Evolutionary conservation across 2,113 vertebrate species (phyloP), one percentile per base, ranked within the genome.

Genomic region (Turdus rufiventris): DNA sequence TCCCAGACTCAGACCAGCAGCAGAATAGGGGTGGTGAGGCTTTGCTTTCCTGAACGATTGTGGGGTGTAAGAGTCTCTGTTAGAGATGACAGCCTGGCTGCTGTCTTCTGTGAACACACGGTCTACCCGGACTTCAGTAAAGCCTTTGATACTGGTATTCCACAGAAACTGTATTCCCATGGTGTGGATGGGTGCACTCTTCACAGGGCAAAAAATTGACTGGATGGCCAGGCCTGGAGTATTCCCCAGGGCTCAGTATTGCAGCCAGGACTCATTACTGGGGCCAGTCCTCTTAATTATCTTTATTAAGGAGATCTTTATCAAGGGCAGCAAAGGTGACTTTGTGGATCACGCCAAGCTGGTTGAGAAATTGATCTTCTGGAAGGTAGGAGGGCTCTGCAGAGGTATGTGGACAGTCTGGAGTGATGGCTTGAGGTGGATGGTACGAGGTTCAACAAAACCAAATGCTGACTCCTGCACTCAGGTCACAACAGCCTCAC

Each of bases 401-500:
- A 42, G 63, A 76, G 18, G 40, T 12, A 26, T 62, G 54, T 75
- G 40, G 31, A 19, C 29, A 47, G 14, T 14, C 40, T 61, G 38
- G 16, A 87, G 6, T 2, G 17, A 16, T 54, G 61, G 24, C 5
- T 36, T 29, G 25, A n/a, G 24, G 45, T 16, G 28, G n/a, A 0
- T 53, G 13, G 5, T 8, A 2, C 17, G 45, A 53, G 24, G 16
- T 67, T 47, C 45, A 47, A 10, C 31, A 65, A 68, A 23, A 3
- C 29, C 29, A 34, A 5, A 14, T 40, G 19, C 20, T 17, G 12
- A 8, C 16, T 67, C 15, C 45, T 67, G 77, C 24, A 25, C 9
- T 15, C 0, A 1, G 20, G 5, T 54, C 20, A 16, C 14, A 68
- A 26, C 29, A 45, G 8, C 11, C 5, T 19, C 5, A 6, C 21